Base-by-base conservation (phyloP, 2,888 invertebrate species). In the Cosmorhoe ocellata region DNA sequence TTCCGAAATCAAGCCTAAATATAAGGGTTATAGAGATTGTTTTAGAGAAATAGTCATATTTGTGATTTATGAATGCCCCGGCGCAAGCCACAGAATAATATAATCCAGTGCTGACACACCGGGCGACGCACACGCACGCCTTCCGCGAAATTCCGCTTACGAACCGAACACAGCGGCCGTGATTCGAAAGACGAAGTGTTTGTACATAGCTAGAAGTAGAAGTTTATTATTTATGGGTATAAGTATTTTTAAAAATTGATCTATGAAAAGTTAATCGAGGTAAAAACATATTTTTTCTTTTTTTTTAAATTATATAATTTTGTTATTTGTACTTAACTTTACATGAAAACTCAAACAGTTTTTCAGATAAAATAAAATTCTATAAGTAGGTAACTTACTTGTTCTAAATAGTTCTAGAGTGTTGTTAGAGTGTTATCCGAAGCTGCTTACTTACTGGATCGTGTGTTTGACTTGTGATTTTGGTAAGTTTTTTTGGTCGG, bases 91-190 rank as follows among this genome's bases (percentile, higher is more conserved):
- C 41, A 46, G 46, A 38, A 37, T 46, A 42, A 26, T 28, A 10
- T 8, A 40, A 43, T 30, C 52, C 61, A 51, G 67, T 69, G 39
- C 27, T 30, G 28, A 14, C 30, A 50, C 12, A 41, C 76, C 75
- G 64, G 67, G 77, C 79, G 74, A 59, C 64, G 61, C 58, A 63
- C 39, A 61, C 81, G 82, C 83, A 86, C 87, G 86, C 67, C 73
- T 85, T 82, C 82, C 58, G 10, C 77, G 82, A 86, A 84, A 24
- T 24, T 24, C 6, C 3, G 24, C 6, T 24, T 1, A 24, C 24
- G 71, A 58, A 24, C 7, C 24, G 24, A 24, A 24, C 24, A 3
- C 63, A 50, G 43, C 24, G n/a, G 45, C 54, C 84, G 85, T 86
- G 85, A 79, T 76, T 63, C 67, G 83, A 78, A 82, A 75, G 69